phyloP scores from a whole-genome alignment of 2,888 invertebrate genomes.

The Hyles lineata region DNA sequence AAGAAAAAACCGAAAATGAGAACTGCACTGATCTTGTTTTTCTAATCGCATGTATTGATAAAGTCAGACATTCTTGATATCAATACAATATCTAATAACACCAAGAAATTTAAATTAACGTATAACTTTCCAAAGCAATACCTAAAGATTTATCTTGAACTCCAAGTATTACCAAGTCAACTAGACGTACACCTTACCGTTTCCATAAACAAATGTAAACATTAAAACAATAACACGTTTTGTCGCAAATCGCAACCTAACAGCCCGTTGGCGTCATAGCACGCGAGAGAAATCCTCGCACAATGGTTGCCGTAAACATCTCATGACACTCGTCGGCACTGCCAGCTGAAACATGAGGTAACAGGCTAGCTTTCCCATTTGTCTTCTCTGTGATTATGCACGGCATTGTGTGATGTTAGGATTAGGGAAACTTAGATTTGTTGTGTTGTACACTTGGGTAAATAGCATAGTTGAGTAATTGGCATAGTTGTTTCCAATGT shows the following conservation, averaged over 20 bases:
- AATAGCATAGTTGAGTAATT: too few species aligned
- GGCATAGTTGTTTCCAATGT: too few species aligned
- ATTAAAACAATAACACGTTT: neutral
- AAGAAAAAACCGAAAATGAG: too few species aligned
- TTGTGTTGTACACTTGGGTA: neutral
- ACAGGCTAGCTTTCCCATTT: constrained; percentile 25
- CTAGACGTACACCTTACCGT: neutral
- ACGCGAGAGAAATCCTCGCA: constrained; percentile 20
- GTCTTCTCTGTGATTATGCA: constrained; percentile 24
- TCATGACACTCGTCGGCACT: neutral
- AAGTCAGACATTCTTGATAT: too few species aligned
- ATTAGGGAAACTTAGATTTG: neutral
- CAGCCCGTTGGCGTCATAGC: neutral
- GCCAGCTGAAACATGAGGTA: constrained; percentile 28
- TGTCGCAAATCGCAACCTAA: constrained; percentile 17
- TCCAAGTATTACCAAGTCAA: too few species aligned
- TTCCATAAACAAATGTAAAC: neutral
- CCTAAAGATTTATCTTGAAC: too few species aligned
- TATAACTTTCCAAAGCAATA: too few species aligned
- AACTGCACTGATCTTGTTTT: too few species aligned
- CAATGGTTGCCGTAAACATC: constrained; percentile 25
- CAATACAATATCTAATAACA: too few species aligned
- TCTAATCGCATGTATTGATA: too few species aligned
- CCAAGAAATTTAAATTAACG: too few species aligned
- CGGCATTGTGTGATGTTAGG: neutral